phyloP scores from a whole-genome alignment of 23 tunicate genomes.

The Halocynthia aurantium region DNA sequence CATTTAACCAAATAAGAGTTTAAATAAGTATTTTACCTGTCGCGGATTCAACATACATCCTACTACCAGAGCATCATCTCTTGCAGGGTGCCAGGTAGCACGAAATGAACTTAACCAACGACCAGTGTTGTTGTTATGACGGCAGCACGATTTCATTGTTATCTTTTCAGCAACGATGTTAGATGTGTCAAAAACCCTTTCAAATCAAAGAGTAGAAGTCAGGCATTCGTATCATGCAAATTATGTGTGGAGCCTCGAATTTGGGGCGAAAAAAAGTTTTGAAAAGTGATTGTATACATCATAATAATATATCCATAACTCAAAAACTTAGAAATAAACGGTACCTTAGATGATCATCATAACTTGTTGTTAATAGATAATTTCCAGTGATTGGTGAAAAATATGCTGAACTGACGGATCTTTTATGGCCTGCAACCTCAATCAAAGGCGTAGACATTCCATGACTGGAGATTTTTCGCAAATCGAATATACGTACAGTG shows the following conservation, averaged over 20 bases:
- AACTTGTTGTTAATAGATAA: constrained; percentile 44
- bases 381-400: constrained; percentile 77
- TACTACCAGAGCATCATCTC: constrained; percentile 56
- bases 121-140: constrained; percentile 65
- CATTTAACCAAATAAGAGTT: neutral
- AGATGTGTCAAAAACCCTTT: constrained; percentile 43
- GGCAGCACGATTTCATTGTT: constrained; percentile 5
- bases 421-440: constrained; percentile 18
- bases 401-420: constrained; percentile 56
- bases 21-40: constrained; percentile 27
- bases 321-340: neutral
- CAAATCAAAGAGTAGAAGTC: neutral
- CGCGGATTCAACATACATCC: constrained; percentile 53
- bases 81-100: constrained; percentile 68
- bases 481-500: constrained; percentile 44
- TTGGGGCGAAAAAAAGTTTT: too few relatives aligned
- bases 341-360: constrained; percentile 53
- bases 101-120: constrained; percentile 59
- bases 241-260: too few relatives aligned
- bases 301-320: neutral
- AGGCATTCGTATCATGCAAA: too few relatives aligned
- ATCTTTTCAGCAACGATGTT: constrained; percentile 4
- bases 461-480: constrained; percentile 27
- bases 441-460: constrained; percentile 24
- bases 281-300: too few relatives aligned